Conservation (phyloP, 2,113 vertebrate species). For the Mustela nigripes region DNA sequence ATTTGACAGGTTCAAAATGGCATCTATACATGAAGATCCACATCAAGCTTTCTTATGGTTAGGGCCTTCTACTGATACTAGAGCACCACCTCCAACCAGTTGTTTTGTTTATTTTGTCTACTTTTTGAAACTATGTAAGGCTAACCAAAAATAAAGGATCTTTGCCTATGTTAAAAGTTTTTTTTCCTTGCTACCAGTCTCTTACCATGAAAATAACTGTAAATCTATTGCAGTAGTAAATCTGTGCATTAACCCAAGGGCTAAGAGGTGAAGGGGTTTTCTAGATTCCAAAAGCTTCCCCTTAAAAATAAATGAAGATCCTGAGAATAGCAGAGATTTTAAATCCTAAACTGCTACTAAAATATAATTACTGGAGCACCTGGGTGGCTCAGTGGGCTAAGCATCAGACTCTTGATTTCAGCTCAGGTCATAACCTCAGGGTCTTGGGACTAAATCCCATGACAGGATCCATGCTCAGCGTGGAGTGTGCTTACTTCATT, state of each 20-base stretch:
- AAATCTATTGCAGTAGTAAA: background rate
- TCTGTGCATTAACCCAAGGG: background rate
- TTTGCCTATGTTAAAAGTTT: constrained; percentile 49
- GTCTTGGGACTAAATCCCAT: too few species aligned
- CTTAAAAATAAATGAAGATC: constrained; percentile 22
- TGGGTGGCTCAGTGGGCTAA: background rate
- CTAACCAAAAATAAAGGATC: constrained; percentile 84
- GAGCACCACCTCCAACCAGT: background rate
- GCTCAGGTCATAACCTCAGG: background rate
- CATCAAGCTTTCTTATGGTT: background rate
- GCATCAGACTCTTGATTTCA: background rate
- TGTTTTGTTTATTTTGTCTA: constrained; percentile 76
- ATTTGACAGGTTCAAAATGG: background rate
- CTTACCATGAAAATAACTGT: background rate
- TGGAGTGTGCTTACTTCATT: background rate
- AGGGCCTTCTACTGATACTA: constrained; percentile 84
- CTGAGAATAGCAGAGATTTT: background rate
- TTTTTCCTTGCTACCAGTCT: background rate
- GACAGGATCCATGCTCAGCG: too few species aligned
- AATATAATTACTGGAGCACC: background rate
- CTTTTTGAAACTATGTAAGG: constrained; percentile 81
- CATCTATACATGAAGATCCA: background rate
- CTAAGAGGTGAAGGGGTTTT: background rate
- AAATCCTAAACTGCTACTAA: background rate
- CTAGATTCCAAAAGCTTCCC: background rate